Evolutionary conservation across 1,140 invertebrate genomes (phyloP), one percentile per base, ranked within the genome.

Genomic region (Atta cephalotes): DNA sequence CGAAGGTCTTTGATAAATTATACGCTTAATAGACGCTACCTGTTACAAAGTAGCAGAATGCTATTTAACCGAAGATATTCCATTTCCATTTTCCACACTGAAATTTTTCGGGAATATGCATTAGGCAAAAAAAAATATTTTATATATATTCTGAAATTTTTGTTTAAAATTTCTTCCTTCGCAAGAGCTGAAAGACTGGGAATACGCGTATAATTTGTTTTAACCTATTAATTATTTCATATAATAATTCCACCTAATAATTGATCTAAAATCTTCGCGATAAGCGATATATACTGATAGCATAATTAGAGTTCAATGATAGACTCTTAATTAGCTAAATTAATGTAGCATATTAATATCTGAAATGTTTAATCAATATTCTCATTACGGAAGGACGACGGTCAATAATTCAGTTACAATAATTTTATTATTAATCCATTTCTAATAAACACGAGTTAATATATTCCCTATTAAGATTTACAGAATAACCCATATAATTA

Each of bases 341-440:
- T 82, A 82, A 82, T 71, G 39, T 74, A 74, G 53, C 60, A 82
- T 58, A 82, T 82, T 74, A 82, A 82, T 82, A 82, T 62, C 56
- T 62, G 80, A 82, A 82, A 82, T 82, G 56, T 82, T 82, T 82
- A 82, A 82, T 82, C 68, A 82, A 82, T 82, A 82, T 28, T 45
- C 53, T 72, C 68, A 82, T 82, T 82, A 74, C 16, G 9, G 9
- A 18, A 3, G 2, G 14, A 74, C 10, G 18, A 18, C 25, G 58
- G 14, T 62, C 39, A 60, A 60, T 74, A 49, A 74, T 74, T 49
- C 60, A 35, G 56, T 82, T 82, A 56, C 56, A 28, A 60, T 82
- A 82, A 74, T 82, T 82, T 82, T 82, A 53, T 62, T 74, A 74
- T 62, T 62, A 82, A 65, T 62, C 39, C 18, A 49, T 82, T 60